Conservation (phyloP, 2,797 vertebrate species). For the Propithecus perrieri region DNA sequence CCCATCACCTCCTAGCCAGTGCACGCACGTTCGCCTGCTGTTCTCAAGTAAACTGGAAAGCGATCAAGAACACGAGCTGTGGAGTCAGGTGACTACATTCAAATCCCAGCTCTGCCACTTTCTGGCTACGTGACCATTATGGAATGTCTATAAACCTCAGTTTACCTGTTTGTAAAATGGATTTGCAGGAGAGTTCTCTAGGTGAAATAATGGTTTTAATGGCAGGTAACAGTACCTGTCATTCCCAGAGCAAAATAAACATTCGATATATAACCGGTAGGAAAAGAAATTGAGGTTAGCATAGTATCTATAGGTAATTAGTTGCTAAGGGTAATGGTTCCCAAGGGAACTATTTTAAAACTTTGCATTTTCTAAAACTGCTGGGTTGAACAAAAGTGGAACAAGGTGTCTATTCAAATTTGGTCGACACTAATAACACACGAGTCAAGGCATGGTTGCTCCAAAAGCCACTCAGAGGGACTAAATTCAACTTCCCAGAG, state of each 20-base stretch:
- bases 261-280: background rate
- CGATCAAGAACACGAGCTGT: background rate
- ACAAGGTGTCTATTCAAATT: background rate
- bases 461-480: background rate
- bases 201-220: background rate
- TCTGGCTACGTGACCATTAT: background rate
- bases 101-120: background rate
- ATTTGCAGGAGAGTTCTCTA: background rate
- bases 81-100: background rate
- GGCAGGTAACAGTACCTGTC: background rate
- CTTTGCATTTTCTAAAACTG: background rate
- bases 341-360: background rate
- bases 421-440: background rate
- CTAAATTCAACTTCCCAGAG: background rate
- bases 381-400: background rate
- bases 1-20: fast-evolving
- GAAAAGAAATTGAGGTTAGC: background rate
- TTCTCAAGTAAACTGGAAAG: background rate
- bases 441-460: background rate
- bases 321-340: background rate
- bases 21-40: background rate
- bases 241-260: background rate
- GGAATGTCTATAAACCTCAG: background rate
- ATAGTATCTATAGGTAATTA: background rate
- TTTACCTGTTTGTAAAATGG: background rate